Conservation (phyloP, 2,888 invertebrate species). For the Epicampocera succincta region DNA sequence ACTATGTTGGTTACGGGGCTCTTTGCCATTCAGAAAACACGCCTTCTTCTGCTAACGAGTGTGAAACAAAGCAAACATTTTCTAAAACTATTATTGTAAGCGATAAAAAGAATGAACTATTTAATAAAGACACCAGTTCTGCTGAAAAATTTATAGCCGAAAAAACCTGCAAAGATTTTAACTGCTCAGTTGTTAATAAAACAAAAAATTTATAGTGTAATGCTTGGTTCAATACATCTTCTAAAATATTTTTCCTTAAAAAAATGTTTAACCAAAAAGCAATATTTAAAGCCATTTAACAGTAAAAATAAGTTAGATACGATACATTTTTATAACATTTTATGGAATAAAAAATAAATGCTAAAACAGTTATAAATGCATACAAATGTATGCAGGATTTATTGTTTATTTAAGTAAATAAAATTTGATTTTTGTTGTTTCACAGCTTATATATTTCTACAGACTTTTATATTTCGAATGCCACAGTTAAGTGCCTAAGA, state of each 20-base stretch:
- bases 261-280: conserved; percentile 30
- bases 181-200: conserved; percentile 92
- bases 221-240: background rate
- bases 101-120: conserved; percentile 33
- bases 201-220: conserved; percentile 88
- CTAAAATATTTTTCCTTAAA: conserved; percentile 4
- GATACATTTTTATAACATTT: conserved; percentile 19
- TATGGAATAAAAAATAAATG: conserved; percentile 14
- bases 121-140: conserved; percentile 57
- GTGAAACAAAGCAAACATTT: conserved; percentile 10
- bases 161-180: conserved; percentile 88
- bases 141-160: conserved; percentile 84
- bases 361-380: too few species aligned
- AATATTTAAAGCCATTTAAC: conserved; percentile 30
- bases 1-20: conserved; percentile 90
- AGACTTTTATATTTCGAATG: too few species aligned
- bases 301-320: conserved; percentile 9
- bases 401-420: too few species aligned
- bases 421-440: too few species aligned
- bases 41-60: conserved; percentile 20
- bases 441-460: too few species aligned
- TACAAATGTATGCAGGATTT: too few species aligned
- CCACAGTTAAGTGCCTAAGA: too few species aligned
- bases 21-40: conserved; percentile 85
- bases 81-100: conserved; percentile 34